Evolutionary conservation across 1,140 invertebrate species (phyloP), one percentile per base, ranked within the genome.

Genomic region (Vollenhovia emeryi): DNA sequence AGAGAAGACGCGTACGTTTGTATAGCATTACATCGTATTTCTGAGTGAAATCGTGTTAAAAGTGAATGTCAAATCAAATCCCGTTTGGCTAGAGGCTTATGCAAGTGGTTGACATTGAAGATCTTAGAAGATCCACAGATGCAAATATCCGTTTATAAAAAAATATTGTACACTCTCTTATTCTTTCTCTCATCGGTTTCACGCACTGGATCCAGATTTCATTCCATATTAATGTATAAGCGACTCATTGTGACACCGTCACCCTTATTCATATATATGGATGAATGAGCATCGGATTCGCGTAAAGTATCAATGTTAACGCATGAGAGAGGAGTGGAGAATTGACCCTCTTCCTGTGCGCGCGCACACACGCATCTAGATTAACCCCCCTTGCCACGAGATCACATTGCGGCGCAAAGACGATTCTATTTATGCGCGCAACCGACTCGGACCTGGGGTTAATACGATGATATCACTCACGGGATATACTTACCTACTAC

Each of bases 351-450:
- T 43, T 66, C 40, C 33, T 50, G 48, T 43, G 43, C 40, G 52
- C 52, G 52, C 78, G 87, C 74, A 55, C 82, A 60, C 64, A 43
- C 82, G 75, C 88, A 88, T 90, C 87, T 86, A 84, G 74, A 87
- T 87, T 90, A 84, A 88, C 88, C 89, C 89, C 90, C 87, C 83
- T 3, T 82, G 80, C 79, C 79, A 60, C 62, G 84, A 69, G 92
- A 92, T 90, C 90, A 89, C 88, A 84, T 90, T 90, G 69, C 87
- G 76, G 87, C 62, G 84, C 89, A 90, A 90, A 90, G 89, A 90
- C 89, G 92, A 92, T 93, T 93, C 92, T 93, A 92, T 93, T 93
- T 93, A 92, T 93, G 92, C 90, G 90, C 87, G 86, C 89, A 90
- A 87, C 91, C 91, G 88, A 89, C 87, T 79, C 86, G 73, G 82